Evolutionary conservation across 92 coral and sea anemone genomes (phyloP).

Genomic region (Pocillopora grandis): DNA sequence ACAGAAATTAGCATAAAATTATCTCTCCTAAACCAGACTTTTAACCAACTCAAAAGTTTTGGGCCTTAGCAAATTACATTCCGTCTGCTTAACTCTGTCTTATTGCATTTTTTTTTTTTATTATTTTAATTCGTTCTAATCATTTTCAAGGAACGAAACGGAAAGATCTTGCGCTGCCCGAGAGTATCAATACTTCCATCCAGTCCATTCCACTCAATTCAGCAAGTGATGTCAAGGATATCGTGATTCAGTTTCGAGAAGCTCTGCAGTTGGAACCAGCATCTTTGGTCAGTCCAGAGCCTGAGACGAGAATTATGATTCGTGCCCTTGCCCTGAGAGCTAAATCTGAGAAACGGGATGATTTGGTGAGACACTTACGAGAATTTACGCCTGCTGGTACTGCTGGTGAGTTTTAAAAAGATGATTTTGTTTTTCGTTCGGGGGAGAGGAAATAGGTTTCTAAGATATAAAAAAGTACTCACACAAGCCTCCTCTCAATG

Average conservation of each 20-base stretch:
- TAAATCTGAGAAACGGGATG: background rate
- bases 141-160: background rate
- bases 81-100: too few species aligned
- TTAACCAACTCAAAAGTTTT: too few species aligned
- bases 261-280: too few species aligned
- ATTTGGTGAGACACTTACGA: background rate
- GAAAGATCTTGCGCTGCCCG: background rate
- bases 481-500: too few species aligned
- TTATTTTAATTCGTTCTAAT: too few species aligned
- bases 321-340: background rate
- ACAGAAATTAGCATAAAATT: too few species aligned
- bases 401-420: background rate
- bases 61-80: too few species aligned
- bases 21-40: too few species aligned
- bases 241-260: background rate
- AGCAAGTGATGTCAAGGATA: background rate
- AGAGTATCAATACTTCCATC: background rate
- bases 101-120: too few species aligned
- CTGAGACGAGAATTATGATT: background rate
- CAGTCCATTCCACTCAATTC: background rate
- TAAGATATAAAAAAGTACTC: too few species aligned
- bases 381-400: background rate
- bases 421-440: too few species aligned
- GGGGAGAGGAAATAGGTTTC: too few species aligned
- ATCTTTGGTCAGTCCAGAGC: background rate